Conservation (phyloP, 1,140 invertebrate genomes). For the Drosophila suzukii region DNA sequence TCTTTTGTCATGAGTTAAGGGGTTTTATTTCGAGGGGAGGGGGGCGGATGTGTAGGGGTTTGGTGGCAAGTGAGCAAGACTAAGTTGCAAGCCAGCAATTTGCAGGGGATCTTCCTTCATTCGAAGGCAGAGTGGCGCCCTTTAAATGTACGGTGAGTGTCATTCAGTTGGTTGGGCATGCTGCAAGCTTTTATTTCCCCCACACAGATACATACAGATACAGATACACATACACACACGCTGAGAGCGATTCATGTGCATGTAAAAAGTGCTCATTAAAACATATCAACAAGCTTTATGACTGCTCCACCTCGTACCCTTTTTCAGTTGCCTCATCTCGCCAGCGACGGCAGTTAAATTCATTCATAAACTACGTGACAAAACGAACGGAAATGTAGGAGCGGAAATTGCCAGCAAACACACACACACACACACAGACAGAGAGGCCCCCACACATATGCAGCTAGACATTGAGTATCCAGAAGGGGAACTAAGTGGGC, state of each 20-base stretch:
- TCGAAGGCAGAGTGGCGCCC: conserved; percentile 41
- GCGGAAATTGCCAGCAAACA: conserved; percentile 80
- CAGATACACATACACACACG: conserved; percentile 4
- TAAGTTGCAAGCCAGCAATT: conserved; percentile 62
- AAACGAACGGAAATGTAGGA: conserved; percentile 82
- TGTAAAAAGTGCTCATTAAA: conserved; percentile 80
- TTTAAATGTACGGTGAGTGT: conserved; percentile 69
- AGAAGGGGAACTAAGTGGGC: conserved; percentile 3
- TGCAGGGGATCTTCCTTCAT: conserved; percentile 17
- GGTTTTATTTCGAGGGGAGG: neutral
- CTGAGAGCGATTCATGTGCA: conserved; percentile 46
- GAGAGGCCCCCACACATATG: conserved; percentile 20
- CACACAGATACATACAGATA: conserved; percentile 21
- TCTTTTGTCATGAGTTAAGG: conserved; percentile 54
- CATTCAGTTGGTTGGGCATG: conserved; percentile 56
- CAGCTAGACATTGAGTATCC: conserved; percentile 35
- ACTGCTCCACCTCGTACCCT: conserved; percentile 7
- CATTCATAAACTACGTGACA: conserved; percentile 82
- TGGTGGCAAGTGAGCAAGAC: conserved; percentile 60
- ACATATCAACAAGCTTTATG: conserved; percentile 82
- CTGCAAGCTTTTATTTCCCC: conserved; percentile 68
- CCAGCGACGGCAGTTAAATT: conserved; percentile 75
- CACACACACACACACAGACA: conserved; percentile 18
- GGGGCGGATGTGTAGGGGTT: neutral
- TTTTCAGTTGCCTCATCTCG: conserved; percentile 8